Percentiles rank a stretch among this genome's conserved stretches.
Conservation (phyloP, 1,140 invertebrate genomes). For the Eumeta japonica region DNA sequence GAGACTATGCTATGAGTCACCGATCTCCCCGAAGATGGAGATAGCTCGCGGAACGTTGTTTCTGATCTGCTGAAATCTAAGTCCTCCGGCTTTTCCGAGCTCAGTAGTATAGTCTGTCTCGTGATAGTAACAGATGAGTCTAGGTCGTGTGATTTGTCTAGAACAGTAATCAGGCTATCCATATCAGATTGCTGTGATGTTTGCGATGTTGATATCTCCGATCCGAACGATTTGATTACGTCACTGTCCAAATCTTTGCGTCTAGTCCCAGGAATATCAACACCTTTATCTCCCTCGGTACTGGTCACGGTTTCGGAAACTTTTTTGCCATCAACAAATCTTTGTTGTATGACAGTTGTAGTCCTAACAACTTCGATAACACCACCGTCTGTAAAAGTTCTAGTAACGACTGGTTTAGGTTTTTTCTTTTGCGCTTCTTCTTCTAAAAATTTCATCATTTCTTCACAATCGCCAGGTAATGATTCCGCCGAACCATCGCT, state of each 20-base stretch:
- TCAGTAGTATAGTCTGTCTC: constrained; percentile 37
- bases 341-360: constrained; percentile 58
- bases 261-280: constrained; percentile 41
- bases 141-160: constrained; percentile 37
- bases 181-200: constrained; percentile 54
- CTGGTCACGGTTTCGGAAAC: constrained; percentile 57
- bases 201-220: constrained; percentile 55
- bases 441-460: constrained; percentile 53
- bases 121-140: constrained; percentile 34
- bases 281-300: constrained; percentile 42
- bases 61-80: constrained; percentile 44
- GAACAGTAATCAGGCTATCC: constrained; percentile 53
- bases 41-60: constrained; percentile 47
- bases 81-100: constrained; percentile 42
- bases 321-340: constrained; percentile 56
- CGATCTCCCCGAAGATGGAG: constrained; percentile 53
- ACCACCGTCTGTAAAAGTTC: constrained; percentile 29
- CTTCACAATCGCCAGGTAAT: constrained; percentile 49
- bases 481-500: constrained; percentile 54
- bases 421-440: constrained; percentile 40
- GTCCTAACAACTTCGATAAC: constrained; percentile 56
- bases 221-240: constrained; percentile 40
- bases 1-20: constrained; percentile 47
- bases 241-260: constrained; percentile 34
- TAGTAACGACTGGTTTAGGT: constrained; percentile 17